Base-by-base conservation (phyloP, 1,140 invertebrate genomes). In the Belonocnema kinseyi region DNA sequence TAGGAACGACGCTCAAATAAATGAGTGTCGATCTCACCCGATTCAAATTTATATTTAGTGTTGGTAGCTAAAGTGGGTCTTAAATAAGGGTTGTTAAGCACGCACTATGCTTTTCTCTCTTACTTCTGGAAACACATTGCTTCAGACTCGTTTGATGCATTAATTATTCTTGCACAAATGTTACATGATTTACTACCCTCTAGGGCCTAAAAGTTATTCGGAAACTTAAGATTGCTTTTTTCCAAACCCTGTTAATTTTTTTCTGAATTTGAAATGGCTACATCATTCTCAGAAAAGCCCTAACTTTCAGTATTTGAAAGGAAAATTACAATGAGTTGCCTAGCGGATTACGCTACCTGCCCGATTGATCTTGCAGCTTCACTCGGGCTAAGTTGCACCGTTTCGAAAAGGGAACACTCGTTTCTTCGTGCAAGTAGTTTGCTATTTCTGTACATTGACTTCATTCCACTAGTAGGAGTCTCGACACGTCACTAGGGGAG, bases 401-500 rank as follows among this genome's bases (percentile, higher is more conserved):
- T 77, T 82, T 80, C 73, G 54, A 78, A 82, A 82, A 82, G 73
- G 66, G 77, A 79, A 52, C 76, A 76, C 79, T 78, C 74, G 72
- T 72, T 71, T 16, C 51, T 78, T 77, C 72, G 76, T 74, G 80
- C 80, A 81, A 75, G 66, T 82, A 78, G 76, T 78, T 76, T 76
- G 82, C 85, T 89, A 89, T 89, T 89, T 90, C 85, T 83, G 85
- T 86, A 80, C 85, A 80, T 50, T 61, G 76, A 74, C 76, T 79
- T 81, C n/a, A 75, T 70, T 83, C 73, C 72, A 78, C 76, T 82
- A 78, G 82, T 84, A 81, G 77, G 82, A 78, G 77, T 80, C 80
- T 77, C 79, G 58, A 83, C 86, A 90, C 89, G 89, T 90, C 88
- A 90, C 84, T 82, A 80, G 85, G 71, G 56, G 80, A 83, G 88